Evolutionary conservation across 2,797 vertebrate species (phyloP).

Genomic region (Gymnodraco acuticeps): DNA sequence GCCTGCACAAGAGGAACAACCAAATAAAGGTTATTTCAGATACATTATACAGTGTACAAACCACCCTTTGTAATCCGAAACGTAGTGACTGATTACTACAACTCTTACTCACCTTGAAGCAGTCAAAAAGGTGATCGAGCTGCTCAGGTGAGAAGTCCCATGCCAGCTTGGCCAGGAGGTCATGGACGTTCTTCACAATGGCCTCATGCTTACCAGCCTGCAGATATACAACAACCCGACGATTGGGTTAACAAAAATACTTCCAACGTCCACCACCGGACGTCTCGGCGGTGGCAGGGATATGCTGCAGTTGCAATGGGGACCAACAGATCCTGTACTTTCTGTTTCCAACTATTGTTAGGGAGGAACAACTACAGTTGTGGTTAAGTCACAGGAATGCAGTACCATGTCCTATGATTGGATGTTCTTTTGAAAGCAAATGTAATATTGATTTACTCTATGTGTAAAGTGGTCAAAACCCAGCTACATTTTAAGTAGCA

Average conservation of each 20-base stretch:
- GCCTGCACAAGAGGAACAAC: constrained; percentile 82
- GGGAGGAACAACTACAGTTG: not conserved
- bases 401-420: not conserved
- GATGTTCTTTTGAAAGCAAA: not conserved
- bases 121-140: constrained; percentile 99
- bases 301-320: not conserved
- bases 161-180: constrained; percentile 96
- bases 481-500: not conserved
- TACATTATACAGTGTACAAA: not conserved
- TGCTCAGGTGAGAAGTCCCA: constrained; percentile 99
- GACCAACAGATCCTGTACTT: not conserved
- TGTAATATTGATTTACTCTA: not conserved
- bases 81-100: not conserved
- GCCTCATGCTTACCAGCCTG: constrained; percentile 99
- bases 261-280: not conserved
- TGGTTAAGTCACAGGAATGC: not conserved
- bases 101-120: constrained; percentile 92
- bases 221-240: constrained; percentile 27
- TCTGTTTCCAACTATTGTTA: not conserved
- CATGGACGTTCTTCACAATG: constrained; percentile 99
- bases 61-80: not conserved
- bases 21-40: constrained; percentile 1
- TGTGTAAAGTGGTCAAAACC: not conserved
- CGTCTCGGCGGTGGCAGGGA: not conserved
- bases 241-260: constrained; percentile 3